Evolutionary conservation across 2,888 invertebrate genomes (phyloP).

Genomic region (Callosobruchus maculatus): DNA sequence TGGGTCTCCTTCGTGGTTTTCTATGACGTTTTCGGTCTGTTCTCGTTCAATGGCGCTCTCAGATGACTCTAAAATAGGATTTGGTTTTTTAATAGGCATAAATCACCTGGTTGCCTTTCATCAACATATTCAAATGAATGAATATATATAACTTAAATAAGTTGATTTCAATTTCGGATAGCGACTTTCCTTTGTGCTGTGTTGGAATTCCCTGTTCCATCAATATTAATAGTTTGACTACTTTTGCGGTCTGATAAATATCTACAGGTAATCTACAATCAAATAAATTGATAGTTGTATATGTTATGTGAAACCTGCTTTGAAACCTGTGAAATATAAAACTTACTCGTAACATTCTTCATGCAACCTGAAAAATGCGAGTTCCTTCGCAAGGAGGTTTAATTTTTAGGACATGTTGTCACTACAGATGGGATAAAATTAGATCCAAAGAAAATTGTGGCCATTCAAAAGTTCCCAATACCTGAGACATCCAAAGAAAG

Average conservation of each 20-base stretch:
- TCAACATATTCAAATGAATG: constrained; percentile 9
- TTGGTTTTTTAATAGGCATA: background rate
- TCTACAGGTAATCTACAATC: constrained; percentile 22
- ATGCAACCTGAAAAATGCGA: too few relatives aligned
- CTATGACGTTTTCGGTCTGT: too few relatives aligned
- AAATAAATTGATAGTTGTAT: background rate
- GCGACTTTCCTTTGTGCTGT: constrained; percentile 19
- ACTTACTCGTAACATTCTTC: constrained; percentile 22
- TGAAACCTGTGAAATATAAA: background rate
- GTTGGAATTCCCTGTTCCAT: constrained; percentile 25
- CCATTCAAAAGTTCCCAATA: too few relatives aligned
- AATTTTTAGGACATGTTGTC: too few relatives aligned
- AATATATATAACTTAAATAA: too few relatives aligned
- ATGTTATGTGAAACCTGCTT: background rate
- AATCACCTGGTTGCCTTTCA: constrained; percentile 10
- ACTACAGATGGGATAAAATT: too few relatives aligned
- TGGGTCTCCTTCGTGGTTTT: too few relatives aligned
- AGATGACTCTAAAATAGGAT: too few relatives aligned
- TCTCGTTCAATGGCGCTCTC: too few relatives aligned
- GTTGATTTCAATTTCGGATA: constrained; percentile 18
- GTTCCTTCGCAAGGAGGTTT: too few relatives aligned
- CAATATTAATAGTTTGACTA: constrained; percentile 24
- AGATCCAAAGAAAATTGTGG: too few relatives aligned
- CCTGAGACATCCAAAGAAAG: too few relatives aligned
- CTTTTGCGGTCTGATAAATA: constrained; percentile 28